Percentiles rank a stretch among this genome's conserved stretches.
Conservation (phyloP, 1,140 invertebrate genomes). For the Aphidius ervi region DNA sequence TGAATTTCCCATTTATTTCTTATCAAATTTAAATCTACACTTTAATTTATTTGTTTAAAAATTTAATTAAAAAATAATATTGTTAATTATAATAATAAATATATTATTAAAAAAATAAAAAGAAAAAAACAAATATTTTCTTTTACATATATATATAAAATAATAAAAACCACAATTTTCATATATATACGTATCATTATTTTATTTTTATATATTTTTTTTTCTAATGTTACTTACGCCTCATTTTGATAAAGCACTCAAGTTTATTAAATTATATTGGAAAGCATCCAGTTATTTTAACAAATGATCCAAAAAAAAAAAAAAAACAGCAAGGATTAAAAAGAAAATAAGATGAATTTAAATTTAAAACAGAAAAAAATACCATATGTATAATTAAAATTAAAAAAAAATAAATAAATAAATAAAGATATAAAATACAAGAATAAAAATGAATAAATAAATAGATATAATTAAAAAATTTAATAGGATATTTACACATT, state of each 20-base stretch:
- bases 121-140: not conserved
- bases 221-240: not conserved
- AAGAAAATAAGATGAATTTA: not conserved
- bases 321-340: not conserved
- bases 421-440: not conserved
- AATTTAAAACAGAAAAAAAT: not conserved
- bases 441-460: not conserved
- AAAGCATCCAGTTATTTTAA: constrained; percentile 12
- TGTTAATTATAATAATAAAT: not conserved
- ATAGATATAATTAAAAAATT: not conserved
- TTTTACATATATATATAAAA: no score
- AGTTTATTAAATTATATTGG: constrained; percentile 24
- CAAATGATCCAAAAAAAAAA: constrained; percentile 6
- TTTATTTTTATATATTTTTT: not conserved
- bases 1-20: no score
- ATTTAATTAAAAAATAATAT: not conserved
- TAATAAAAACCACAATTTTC: not conserved
- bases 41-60: no score
- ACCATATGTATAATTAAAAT: no score
- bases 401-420: constrained; percentile 3
- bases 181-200: not conserved
- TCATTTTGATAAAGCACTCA: constrained; percentile 14
- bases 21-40: no score
- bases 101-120: not conserved
- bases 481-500: not conserved